Conservation (phyloP, 2,797 vertebrate species). For the Cossypha caffra region DNA sequence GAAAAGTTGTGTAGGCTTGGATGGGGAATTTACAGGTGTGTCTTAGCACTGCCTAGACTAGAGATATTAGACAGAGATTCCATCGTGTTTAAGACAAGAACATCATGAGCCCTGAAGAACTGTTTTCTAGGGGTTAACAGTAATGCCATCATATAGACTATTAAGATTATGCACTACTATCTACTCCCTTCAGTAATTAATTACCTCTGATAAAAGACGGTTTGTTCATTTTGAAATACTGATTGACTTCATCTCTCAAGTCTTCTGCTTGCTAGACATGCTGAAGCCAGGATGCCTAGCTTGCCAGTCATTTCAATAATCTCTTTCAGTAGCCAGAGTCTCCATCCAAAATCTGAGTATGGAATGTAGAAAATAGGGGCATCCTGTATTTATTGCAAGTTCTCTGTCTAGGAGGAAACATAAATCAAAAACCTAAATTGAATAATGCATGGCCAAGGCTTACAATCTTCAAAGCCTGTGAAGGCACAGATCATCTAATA, state of each 20-base stretch:
- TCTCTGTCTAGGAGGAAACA: background rate
- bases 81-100: background rate
- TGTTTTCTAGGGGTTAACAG: background rate
- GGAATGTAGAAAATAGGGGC: background rate
- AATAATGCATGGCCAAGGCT: background rate
- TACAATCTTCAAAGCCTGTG: background rate
- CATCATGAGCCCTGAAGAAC: background rate
- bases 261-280: background rate
- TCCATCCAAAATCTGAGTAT: background rate
- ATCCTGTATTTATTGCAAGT: background rate
- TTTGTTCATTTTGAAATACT: background rate
- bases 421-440: background rate
- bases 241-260: background rate
- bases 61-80: background rate
- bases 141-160: background rate
- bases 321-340: background rate
- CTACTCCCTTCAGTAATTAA: background rate
- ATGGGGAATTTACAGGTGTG: accelerated
- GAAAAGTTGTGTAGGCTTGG: background rate
- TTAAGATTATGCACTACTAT: background rate
- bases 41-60: background rate
- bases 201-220: background rate
- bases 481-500: background rate
- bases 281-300: background rate
- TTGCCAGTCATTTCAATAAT: background rate